Base-by-base conservation (phyloP, 2,888 invertebrate genomes). In the Athripsodes cinereus region DNA sequence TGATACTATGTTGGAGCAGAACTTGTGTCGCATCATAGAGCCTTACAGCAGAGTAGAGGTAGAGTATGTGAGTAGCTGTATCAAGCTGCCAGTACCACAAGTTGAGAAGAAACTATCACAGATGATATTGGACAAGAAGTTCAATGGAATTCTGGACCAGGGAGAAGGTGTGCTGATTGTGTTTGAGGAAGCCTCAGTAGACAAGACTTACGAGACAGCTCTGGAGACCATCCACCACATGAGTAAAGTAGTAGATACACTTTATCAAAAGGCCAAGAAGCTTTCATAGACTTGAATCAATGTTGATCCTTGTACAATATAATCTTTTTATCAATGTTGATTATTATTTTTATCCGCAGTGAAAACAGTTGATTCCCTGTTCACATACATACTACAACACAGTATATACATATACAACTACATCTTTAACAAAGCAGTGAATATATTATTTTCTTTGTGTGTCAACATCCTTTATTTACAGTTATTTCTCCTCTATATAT, bases 91-190 rank as follows among this genome's bases (percentile, higher is more conserved):
- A 11, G 87, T 92, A 83, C 79, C 88, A 50, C 85, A 90, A 78
- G 98, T 99, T 54, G 99, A 99, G 76, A 96, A 96, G 78, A 99
- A 99, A 76, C 79, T 99, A 59, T 98, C 98, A 52, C 99, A 99
- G 77, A 99, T 99, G 99, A 99, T 99, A 71, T 80, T 99, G 72
- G 99, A 99, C 75, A 94, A 95, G 70, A 99, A 98, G 76, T 88
- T 99, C 66, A 86, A 89, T 76, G 97, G 98, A 20, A 98, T 98
- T 66, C 81, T 99, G 66, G 98, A 99, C 78, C 99, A 99, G 78
- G 98, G 97, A 61, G 94, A 93, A 74, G 98, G 98, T 62, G 96
- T 99, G 54, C 80, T 99, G 63, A 94, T 99, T 69, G 94, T 99
- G 44, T 99, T 97, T 74, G 98, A 99, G 72, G 94, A 96, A 71